Evolutionary conservation across 1,140 invertebrate genomes (phyloP).

Genomic region (Apis cerana): DNA sequence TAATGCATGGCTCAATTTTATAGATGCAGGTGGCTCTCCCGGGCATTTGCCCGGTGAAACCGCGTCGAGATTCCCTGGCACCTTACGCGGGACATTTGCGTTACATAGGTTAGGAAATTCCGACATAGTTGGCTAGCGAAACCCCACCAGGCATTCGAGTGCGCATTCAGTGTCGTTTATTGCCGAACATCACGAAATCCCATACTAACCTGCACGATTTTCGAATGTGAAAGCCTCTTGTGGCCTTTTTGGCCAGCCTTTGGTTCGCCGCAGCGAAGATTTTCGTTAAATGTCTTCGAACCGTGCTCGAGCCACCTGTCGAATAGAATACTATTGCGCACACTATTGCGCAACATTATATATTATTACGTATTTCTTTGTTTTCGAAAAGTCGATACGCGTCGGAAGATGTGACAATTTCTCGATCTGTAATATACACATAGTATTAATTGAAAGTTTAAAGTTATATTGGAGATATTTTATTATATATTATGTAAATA

Average conservation of each 20-base stretch:
- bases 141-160: slow-evolving; percentile 37
- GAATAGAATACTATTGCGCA: neutral
- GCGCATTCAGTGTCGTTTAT: slow-evolving; percentile 28
- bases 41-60: slow-evolving; percentile 60
- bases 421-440: too few species aligned
- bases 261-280: neutral
- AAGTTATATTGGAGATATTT: too few species aligned
- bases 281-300: neutral
- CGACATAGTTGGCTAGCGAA: slow-evolving; percentile 44
- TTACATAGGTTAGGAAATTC: slow-evolving; percentile 58
- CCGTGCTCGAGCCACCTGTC: slow-evolving; percentile 6
- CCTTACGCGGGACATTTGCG: slow-evolving; percentile 53
- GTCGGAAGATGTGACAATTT: neutral
- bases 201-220: neutral
- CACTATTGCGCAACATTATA: neutral
- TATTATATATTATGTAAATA: too few species aligned
- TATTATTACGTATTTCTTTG: neutral
- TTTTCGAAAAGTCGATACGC: neutral
- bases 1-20: slow-evolving; percentile 68
- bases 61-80: slow-evolving; percentile 57
- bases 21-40: slow-evolving; percentile 61
- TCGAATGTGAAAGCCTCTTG: neutral
- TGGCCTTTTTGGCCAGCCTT: neutral
- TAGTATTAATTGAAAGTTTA: too few species aligned
- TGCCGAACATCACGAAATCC: slow-evolving; percentile 35